phyloP scores from a whole-genome alignment of 2,888 invertebrate species.

The Epinotia ramella region DNA sequence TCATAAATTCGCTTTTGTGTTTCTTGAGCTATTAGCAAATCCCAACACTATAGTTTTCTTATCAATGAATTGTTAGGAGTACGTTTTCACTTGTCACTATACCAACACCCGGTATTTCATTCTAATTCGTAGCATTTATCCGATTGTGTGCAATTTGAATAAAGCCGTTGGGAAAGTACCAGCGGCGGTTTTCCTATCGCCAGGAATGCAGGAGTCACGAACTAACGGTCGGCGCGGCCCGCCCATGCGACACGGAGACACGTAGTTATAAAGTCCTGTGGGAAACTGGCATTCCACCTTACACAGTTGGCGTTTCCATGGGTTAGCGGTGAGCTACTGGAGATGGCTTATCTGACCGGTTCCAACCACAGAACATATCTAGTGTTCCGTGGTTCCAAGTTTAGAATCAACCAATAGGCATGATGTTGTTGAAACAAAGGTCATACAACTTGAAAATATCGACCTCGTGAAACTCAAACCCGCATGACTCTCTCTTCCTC shows the following conservation, averaged over 20 bases:
- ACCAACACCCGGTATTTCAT: background rate
- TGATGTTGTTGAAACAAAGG: too few relatives aligned
- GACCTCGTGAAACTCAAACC: too few relatives aligned
- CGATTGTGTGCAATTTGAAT: background rate
- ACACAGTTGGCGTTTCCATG: background rate
- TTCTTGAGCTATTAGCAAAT: background rate
- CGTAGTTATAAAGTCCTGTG: background rate
- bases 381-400: too few relatives aligned
- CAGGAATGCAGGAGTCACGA: constrained; percentile 22
- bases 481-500: too few relatives aligned
- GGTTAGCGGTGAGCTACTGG: background rate
- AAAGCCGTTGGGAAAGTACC: background rate
- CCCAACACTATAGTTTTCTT: background rate
- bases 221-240: constrained; percentile 12
- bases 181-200: background rate
- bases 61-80: background rate
- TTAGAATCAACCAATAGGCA: too few relatives aligned
- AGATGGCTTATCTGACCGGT: background rate
- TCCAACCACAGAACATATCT: background rate
- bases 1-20: background rate
- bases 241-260: background rate
- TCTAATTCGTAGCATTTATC: background rate
- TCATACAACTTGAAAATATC: too few relatives aligned
- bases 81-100: background rate
- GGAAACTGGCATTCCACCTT: constrained; percentile 2